Percentiles rank a stretch among this genome's conserved stretches.
Conservation (phyloP, 30 jellyfish, hydroid and myxozoan species). For the Phacellophora camtschatica region DNA sequence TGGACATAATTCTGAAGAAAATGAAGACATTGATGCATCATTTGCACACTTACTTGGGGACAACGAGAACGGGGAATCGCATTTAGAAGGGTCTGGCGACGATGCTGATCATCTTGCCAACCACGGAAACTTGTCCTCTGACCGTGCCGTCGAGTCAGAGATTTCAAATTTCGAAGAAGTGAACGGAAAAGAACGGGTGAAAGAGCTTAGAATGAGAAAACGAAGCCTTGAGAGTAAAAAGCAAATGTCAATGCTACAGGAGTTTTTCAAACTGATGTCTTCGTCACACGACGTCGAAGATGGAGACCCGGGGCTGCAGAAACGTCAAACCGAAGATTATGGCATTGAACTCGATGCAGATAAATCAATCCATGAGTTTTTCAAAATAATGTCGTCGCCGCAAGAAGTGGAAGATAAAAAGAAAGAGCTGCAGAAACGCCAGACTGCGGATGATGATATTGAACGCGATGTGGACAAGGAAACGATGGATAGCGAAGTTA, state of each 20-base stretch:
- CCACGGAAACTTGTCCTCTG: neutral
- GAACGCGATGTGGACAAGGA: neutral
- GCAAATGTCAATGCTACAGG: neutral
- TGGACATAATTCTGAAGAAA: neutral
- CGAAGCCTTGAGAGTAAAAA: neutral
- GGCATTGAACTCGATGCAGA: too few relatives aligned
- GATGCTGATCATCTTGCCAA: neutral
- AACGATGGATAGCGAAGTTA: neutral
- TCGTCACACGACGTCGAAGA: neutral
- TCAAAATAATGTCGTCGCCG: slow-evolving; percentile 14
- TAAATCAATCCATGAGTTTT: slow-evolving; percentile 3
- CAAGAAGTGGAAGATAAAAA: neutral
- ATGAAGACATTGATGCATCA: slow-evolving; percentile 39
- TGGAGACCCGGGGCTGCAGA: neutral
- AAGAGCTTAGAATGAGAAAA: neutral
- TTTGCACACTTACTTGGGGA: slow-evolving; percentile 29
- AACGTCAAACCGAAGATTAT: neutral
- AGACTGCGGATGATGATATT: neutral
- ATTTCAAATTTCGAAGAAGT: neutral
- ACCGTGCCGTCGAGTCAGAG: neutral
- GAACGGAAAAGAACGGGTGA: neutral
- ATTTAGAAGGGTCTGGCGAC: neutral
- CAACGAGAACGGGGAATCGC: neutral
- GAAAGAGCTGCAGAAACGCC: neutral
- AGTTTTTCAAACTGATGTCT: slow-evolving; percentile 34